Base-by-base conservation (phyloP, 2,888 invertebrate species). In the Eugnorisma glareosa region DNA sequence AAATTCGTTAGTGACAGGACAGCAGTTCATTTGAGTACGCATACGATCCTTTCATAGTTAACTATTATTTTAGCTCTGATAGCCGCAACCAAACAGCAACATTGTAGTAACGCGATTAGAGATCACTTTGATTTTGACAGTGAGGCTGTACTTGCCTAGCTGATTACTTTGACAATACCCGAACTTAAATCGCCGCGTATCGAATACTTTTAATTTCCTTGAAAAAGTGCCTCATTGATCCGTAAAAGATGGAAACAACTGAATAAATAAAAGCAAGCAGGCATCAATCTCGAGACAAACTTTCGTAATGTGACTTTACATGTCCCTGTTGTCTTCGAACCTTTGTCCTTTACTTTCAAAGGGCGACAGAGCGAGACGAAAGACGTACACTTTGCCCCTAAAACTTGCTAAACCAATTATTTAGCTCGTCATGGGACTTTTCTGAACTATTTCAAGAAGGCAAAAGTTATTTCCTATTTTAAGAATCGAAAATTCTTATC, bases 391-490 rank as follows among this genome's bases (percentile, higher is more conserved):
- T 57, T 82, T 57, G 57, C 15, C 54, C 24, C 68, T 68, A 64
- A 64, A 80, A 82, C 68, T 68, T 77, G 40, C 15, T 57, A 66
- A 82, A 37, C 15, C 68, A 66, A 69, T 80, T 68, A 79, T 35
- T 57, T 57, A 68, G 63, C 76, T 68, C 64, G 24, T 37, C 68
- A n/a, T 24, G 21, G 43, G 66, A n/a, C 8, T 63, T 73, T 43
- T 57, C n/a, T 37, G 21, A 61, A 74, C 61, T 45, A 81, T 61
- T 81, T 63, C 15, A 28, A 31, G 24, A 13, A 28, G 11, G 5
- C 57, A 54, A 54, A 64, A 64, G 24, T 75, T 48, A 18, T 75
- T 40, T 48, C 10, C 15, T 31, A 68, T 40, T 63, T 67, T 10
- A n/a, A 48, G 37, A 43, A 28, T 18, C 21, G 8, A 43, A 5